A percentile compares a stretch with the other conserved stretches of the same genome.
phyloP scores from a whole-genome alignment of 2,797 vertebrate genomes.

The Malacoctenus gilli region DNA sequence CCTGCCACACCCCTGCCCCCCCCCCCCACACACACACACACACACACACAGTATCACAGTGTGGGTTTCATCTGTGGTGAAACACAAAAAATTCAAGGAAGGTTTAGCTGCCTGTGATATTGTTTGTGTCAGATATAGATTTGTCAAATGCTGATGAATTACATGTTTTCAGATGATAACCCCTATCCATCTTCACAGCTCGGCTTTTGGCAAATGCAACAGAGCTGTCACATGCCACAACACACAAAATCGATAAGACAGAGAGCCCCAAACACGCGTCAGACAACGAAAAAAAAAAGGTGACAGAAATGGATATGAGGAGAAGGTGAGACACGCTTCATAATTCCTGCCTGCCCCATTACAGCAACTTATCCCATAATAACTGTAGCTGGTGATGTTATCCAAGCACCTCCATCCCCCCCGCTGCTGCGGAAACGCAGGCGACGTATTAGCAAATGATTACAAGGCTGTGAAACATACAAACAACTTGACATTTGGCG shows the following conservation, averaged over 20 bases:
- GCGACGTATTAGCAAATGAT: constrained; percentile 39
- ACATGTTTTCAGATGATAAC: constrained; percentile 68
- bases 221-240: constrained; percentile 28
- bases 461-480: constrained; percentile 50
- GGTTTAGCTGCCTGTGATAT: constrained; percentile 37
- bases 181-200: constrained; percentile 66
- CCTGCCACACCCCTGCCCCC: too few relatives aligned
- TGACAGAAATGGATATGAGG: constrained; percentile 40
- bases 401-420: not conserved
- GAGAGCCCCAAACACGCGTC: constrained; percentile 21
- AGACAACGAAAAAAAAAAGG: too few relatives aligned
- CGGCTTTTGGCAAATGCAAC: constrained; percentile 41
- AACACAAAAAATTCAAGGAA: constrained; percentile 50
- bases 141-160: constrained; percentile 75
- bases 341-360: constrained; percentile 32
- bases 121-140: constrained; percentile 71
- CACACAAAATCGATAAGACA: constrained; percentile 51
- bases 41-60: constrained; percentile 26
- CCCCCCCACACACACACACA: constrained; percentile 34
- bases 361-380: constrained; percentile 41
- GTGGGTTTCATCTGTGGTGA: constrained; percentile 68
- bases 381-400: constrained; percentile 42
- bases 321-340: constrained; percentile 29
- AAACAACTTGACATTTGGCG: constrained; percentile 73
- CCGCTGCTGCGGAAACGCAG: constrained; percentile 27